Base-by-base conservation (phyloP, 2,888 invertebrate species). In the Chrysolina americana region DNA sequence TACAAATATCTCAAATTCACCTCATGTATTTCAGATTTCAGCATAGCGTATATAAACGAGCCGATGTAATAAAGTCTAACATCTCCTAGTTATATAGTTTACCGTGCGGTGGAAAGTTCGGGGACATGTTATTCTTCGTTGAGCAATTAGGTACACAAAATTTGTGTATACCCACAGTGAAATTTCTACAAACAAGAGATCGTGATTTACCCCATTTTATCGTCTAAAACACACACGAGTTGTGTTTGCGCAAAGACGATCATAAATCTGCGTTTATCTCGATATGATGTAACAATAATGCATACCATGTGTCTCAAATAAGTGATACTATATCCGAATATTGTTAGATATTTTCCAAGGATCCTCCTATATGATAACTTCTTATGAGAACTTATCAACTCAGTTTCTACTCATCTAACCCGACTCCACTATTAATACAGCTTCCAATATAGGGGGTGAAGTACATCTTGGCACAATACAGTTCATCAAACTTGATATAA, bases 161-260 rank as follows among this genome's bases (percentile, higher is more conserved):
- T 8, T 28, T 59, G 23, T 59, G 28, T 59, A 10, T 59, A 13
- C 28, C n/a, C 41, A 8, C 44, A 15, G 41, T 56, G 41, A 56
- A 68, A 68, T 56, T 68, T 56, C 50, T 53, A 28, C 53, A 53
- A 53, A 68, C 56, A 68, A 19, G 53, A 17, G 53, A 21, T 21
- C 36, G 50, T 53, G 23, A 53, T 66, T 68, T 56, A 56, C 48
- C 36, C 19, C 36, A 56, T 56, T 68, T 56, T 56, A 56, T 56
- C 68, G 47, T 41, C 59, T 68, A 50, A 10, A 53, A n/a, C 41
- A 53, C 59, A 68, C 23, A 44, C 11, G 19, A 36, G 23, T 13
- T 21, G n/a, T 28, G 66, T 66, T 66, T 50, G 50, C n/a, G 19
- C 2, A 15, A n/a, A 47, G 21, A 3, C 15, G 50, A 13, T 17